Percentiles rank a stretch among this genome's conserved stretches.
phyloP scores from a whole-genome alignment of 1,140 invertebrate species.

The Leptopilina boulardi region DNA sequence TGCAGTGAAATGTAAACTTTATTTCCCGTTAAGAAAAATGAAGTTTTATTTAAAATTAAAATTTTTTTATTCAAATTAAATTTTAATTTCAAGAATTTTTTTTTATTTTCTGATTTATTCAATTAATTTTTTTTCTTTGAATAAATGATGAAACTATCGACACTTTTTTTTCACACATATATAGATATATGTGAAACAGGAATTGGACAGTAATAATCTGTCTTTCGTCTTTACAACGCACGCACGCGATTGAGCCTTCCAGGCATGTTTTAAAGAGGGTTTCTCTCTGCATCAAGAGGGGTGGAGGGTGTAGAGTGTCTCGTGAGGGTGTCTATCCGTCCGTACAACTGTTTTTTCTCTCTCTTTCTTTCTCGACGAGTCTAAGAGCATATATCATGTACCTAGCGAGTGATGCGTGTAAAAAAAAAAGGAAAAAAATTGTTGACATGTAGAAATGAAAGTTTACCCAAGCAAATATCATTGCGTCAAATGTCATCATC shows the following conservation, averaged over 20 bases:
- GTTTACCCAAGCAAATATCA: background rate
- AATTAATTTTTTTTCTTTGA: background rate
- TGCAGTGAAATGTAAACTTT: background rate
- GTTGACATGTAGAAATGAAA: background rate
- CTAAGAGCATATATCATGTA: slow-evolving; percentile 38
- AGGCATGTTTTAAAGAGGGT: slow-evolving; percentile 30
- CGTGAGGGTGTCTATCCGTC: slow-evolving; percentile 35
- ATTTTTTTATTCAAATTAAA: no score
- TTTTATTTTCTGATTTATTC: slow-evolving; percentile 63
- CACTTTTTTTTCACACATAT: background rate
- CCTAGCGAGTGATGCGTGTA: background rate
- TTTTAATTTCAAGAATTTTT: slow-evolving; percentile 57
- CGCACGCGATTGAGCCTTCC: slow-evolving; percentile 19
- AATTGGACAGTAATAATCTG: slow-evolving; percentile 23
- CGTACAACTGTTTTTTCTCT: slow-evolving; percentile 25
- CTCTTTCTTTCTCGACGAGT: slow-evolving; percentile 6
- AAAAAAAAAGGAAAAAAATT: background rate
- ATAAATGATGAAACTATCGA: slow-evolving; percentile 3
- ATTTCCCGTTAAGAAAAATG: slow-evolving; percentile 53
- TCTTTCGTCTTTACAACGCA: slow-evolving; percentile 1
- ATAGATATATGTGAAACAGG: background rate
- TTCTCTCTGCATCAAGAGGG: background rate
- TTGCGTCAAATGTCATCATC: background rate
- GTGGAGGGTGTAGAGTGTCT: slow-evolving; percentile 8
- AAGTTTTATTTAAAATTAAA: no score